Evolutionary conservation across 92 coral and sea anemone genomes (phyloP), one percentile per base, ranked within the genome.

Genomic region (Epizoanthus illoricatus): DNA sequence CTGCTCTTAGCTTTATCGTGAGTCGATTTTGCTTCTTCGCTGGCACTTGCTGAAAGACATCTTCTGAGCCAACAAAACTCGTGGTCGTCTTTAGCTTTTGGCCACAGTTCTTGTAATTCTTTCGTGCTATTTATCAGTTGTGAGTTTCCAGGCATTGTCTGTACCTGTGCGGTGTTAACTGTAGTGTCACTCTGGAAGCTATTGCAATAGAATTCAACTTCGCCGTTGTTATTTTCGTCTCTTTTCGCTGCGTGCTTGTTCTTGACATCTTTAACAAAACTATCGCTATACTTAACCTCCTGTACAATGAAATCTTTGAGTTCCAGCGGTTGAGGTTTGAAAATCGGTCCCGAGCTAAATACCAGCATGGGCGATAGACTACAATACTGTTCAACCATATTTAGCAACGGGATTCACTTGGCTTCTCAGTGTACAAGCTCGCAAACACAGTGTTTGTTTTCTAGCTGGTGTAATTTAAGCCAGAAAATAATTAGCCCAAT

Each of bases 51-150:
- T 40, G 81, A 76, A 42, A 76, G 57, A 60, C 81, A 76, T 43
- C 81, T 76, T 62, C 45, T 76, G 58, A 76, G 65, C 70, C 41
- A 76, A 19, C 23, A 76, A 19, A 76, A 42, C 15, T 76, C 81
- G 21, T 15, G 20, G 21, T 76, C 59, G 23, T 61, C 81, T 42
- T 76, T 61, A 20, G 57, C 69, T 20, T 62, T n/a, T 61, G 56
- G 15, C 40, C 19, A 42, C 19, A 13, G 5, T 54, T 74, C 79
- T 74, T 74, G 39, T 28, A 16, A 21, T 45, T 74, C 45, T 15
- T 60, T 62, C 45, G 81, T 41, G 58, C 19, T 13, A 17, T 57
- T 45, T 40, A 41, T 15, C 21, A 45, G 52, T 45, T 41, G 56
- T 10, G 71, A 61, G 23, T 76, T 17, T 45, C 70, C 58, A 11